Evolutionary conservation across 2,797 vertebrate species (phyloP).

Genomic region (Sebastes vulpes): DNA sequence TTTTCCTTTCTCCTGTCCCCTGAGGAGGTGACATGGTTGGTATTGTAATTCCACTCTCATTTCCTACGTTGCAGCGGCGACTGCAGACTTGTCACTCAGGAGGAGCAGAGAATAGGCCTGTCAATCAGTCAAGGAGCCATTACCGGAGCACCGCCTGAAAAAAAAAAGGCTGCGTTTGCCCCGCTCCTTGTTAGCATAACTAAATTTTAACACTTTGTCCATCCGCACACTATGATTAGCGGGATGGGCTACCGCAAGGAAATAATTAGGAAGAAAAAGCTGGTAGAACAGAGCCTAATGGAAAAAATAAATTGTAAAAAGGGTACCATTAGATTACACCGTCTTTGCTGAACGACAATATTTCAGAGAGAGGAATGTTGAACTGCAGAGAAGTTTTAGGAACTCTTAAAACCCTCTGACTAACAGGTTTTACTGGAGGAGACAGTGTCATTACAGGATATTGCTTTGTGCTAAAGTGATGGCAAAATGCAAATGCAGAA

Average conservation of each 20-base stretch:
- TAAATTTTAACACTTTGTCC: slow-evolving; percentile 70
- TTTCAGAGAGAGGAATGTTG: not conserved
- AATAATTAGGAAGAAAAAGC: slow-evolving; percentile 28
- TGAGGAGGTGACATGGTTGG: slow-evolving; percentile 82
- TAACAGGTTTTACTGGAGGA: not conserved
- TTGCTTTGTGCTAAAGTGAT: slow-evolving; percentile 9
- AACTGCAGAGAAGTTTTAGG: not conserved
- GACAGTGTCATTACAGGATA: not conserved
- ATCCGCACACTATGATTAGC: slow-evolving; percentile 51
- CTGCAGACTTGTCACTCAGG: slow-evolving; percentile 83
- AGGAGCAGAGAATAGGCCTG: slow-evolving; percentile 80
- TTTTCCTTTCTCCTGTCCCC: slow-evolving; percentile 81
- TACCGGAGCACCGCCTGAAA: slow-evolving; percentile 57
- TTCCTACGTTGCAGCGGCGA: slow-evolving; percentile 75
- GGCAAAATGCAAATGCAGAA: slow-evolving; percentile 15
- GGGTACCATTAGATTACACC: slow-evolving; percentile 18
- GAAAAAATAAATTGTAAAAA: slow-evolving; percentile 33
- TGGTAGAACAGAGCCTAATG: slow-evolving; percentile 34
- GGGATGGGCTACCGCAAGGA: slow-evolving; percentile 7
- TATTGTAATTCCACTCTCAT: slow-evolving; percentile 88
- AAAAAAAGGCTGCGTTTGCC: slow-evolving; percentile 47
- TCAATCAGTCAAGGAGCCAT: slow-evolving; percentile 84
- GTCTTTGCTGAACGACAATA: slow-evolving; percentile 28
- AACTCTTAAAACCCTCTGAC: not conserved
- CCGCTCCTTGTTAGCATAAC: slow-evolving; percentile 76